A percentile compares a stretch with the other conserved stretches of the same genome.
Evolutionary conservation across 2,113 vertebrate genomes (phyloP).

Genomic region (Herpetotheres cachinnans): DNA sequence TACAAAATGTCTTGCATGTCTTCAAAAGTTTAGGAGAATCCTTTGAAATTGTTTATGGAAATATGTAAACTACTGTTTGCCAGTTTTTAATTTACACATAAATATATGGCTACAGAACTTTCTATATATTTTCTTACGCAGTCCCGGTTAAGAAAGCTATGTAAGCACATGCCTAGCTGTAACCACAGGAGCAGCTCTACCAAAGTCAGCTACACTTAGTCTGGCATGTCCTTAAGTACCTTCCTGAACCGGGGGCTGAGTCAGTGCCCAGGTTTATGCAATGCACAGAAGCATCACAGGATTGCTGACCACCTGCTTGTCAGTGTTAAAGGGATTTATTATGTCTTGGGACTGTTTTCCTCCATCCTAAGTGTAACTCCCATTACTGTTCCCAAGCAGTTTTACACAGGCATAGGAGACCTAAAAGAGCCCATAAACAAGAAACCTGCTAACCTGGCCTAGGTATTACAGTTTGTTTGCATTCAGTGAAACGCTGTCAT

Average conservation of each 20-base stretch:
- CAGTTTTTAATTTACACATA: constrained; percentile 41
- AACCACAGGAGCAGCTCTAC: neutral
- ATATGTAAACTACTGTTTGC: neutral
- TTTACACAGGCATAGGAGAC: neutral
- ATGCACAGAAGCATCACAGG: constrained; percentile 15
- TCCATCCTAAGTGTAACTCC: neutral
- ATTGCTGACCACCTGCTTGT: constrained; percentile 1
- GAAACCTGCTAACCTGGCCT: constrained; percentile 19
- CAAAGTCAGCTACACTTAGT: neutral
- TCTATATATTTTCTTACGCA: neutral
- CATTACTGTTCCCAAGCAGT: neutral
- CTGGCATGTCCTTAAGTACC: neutral
- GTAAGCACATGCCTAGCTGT: neutral
- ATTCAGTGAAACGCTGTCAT: neutral
- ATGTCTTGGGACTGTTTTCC: neutral
- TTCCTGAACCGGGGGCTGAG: neutral
- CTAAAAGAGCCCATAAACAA: neutral
- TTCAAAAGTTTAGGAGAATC: neutral
- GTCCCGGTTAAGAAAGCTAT: neutral
- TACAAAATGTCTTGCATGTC: neutral
- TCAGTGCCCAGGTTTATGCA: neutral
- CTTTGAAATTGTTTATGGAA: neutral
- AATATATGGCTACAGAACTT: neutral
- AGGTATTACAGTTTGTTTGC: neutral
- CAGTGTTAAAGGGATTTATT: neutral